Evolutionary conservation across 2,113 vertebrate species (phyloP).

Genomic region (Rhabdornis inornatus): DNA sequence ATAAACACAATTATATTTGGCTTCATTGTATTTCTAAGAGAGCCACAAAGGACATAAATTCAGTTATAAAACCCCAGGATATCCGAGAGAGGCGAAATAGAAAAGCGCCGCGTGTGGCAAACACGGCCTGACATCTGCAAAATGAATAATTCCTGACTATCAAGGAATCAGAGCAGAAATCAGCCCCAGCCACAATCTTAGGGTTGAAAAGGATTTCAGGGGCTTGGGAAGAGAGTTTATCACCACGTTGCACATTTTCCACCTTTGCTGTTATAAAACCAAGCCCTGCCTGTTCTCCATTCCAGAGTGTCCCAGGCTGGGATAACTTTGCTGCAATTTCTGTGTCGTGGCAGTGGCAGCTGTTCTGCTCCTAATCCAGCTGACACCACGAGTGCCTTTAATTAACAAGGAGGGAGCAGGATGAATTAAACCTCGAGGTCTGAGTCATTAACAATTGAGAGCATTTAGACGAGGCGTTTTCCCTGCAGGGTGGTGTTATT

Average conservation of each 20-base stretch:
- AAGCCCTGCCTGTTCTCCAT: background rate
- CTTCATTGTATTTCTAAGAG: background rate
- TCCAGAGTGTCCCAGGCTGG: background rate
- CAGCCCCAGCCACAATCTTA: background rate
- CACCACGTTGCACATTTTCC: background rate
- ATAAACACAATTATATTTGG: background rate
- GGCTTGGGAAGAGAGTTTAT: background rate
- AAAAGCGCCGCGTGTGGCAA: background rate
- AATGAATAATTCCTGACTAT: constrained; percentile 35
- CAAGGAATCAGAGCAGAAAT: constrained; percentile 45
- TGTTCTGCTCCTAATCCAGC: background rate
- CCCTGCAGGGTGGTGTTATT: background rate
- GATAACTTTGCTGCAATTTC: background rate
- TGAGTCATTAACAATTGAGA: constrained; percentile 27
- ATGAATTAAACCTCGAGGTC: background rate
- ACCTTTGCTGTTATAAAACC: background rate
- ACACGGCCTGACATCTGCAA: constrained; percentile 23
- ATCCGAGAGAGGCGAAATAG: background rate
- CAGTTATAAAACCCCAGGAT: constrained; percentile 34
- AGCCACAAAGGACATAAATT: background rate
- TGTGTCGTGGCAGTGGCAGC: background rate
- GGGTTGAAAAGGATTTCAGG: background rate
- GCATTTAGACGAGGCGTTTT: background rate
- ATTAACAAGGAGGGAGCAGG: constrained; percentile 6
- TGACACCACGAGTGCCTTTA: background rate